Conservation (phyloP, 53 echinoderm and acorn worm genomes). For the Paracentrotus lividus region DNA sequence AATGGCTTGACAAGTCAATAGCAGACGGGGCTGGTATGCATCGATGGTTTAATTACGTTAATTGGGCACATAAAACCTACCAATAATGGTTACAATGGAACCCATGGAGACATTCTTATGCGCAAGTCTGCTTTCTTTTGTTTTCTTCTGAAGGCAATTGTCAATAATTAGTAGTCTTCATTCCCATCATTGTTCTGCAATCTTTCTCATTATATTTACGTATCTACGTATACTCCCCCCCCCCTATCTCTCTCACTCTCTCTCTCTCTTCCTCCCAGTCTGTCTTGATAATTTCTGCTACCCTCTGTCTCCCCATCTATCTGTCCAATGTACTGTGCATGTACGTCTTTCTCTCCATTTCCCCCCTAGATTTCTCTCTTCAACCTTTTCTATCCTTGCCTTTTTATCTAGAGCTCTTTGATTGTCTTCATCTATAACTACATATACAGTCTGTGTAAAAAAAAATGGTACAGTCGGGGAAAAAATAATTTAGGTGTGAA, state of each 20-base stretch:
- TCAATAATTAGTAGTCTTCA: neutral
- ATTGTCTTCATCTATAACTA: too few species aligned
- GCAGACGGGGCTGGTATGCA: constrained; percentile 39
- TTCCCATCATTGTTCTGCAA: neutral
- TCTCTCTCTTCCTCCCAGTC: neutral
- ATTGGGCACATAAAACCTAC: neutral
- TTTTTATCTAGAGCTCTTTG: too few species aligned
- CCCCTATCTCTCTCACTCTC: neutral
- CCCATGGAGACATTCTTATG: neutral
- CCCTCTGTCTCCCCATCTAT: neutral
- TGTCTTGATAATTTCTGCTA: neutral
- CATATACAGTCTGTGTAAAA: too few species aligned
- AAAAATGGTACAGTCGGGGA: too few species aligned
- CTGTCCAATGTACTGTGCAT: neutral
- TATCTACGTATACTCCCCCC: neutral
- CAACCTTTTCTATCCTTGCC: too few species aligned
- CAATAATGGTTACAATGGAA: neutral
- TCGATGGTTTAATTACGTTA: constrained; percentile 42
- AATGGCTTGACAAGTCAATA: constrained; percentile 15
- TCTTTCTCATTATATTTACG: neutral
- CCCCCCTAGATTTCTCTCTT: too few species aligned
- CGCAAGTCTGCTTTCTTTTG: neutral
- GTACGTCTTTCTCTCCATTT: too few species aligned
- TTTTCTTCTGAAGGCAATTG: neutral
- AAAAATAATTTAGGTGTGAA: too few species aligned